Evolutionary conservation across 2,888 invertebrate species (phyloP), one percentile per base, ranked within the genome.

Genomic region (Cremastobaeus sp.): DNA sequence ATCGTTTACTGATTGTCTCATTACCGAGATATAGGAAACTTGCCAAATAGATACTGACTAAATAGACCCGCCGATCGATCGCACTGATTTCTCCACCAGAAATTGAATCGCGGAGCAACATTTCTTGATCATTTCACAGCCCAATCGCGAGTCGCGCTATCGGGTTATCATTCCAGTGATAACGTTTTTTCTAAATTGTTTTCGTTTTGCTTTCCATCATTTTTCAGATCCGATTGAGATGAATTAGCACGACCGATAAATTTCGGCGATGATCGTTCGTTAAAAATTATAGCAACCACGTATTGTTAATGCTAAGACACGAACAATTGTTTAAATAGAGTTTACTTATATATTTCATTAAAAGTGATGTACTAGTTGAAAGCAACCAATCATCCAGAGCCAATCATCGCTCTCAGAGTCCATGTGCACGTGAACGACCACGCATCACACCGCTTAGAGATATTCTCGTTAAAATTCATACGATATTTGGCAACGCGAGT

Each of bases 1-100:
- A 70, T 70, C 64, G 70, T 70, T 62, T 70, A 64, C 62, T 50
- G 62, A 60, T 55, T 64, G 64, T 55, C 62, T 70, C 70, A 70
- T 70, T 70, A 70, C 55, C 28, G 50, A 39, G 55, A 57, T 30
- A 54, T 18, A 25, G 43, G 50, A 55, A 25, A 15, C 34, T 15
- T 55, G 68, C 68, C 66, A 59, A 55, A 30, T 18, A 11, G 25
- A 43, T 15, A 17, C 25, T 28, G 18, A 45, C 30, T 50, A 50
- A 41, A 62, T 48, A 50, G 39, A 37, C 39, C 17, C 15, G 28
- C 15, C 45, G 12, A 45, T 48, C 34, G 48, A 48, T 48, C 14
- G 34, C 17, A 12, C 43, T 30, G 32, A 55, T 55, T 55, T 55
- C 15, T 18, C 20, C 32, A 20, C 1, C 21, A 12, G 21, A 52